Conservation (phyloP, 2,113 vertebrate genomes). For the Salvelinus sp. region DNA sequence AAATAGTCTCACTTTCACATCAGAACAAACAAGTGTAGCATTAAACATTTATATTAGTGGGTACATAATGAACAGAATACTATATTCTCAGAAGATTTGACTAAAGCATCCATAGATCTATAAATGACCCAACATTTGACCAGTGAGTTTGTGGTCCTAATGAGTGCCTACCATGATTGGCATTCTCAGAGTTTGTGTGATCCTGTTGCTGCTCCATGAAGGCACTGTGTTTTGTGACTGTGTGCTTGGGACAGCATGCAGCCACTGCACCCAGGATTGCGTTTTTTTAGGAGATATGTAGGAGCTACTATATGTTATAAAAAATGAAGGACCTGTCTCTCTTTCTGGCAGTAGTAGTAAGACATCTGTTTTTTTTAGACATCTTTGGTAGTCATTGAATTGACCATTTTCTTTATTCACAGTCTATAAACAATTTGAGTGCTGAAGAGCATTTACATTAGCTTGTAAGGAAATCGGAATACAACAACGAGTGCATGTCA, state of each 20-base stretch:
- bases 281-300: neutral
- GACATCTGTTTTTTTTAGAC: no score
- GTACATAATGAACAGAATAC: neutral
- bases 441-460: neutral
- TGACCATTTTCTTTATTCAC: neutral
- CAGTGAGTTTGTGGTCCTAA: neutral
- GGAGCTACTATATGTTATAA: neutral
- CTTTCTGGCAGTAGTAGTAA: no score
- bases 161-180: neutral
- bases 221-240: conserved; percentile 41
- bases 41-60: neutral
- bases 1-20: neutral
- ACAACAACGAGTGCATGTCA: neutral
- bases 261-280: conserved; percentile 43
- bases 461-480: no score
- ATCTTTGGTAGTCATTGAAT: neutral
- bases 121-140: neutral
- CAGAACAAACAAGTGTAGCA: neutral
- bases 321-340: neutral
- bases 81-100: neutral
- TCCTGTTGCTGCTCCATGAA: conserved; percentile 51
- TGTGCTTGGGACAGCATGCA: conserved; percentile 48
- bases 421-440: no score
- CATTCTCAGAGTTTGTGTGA: neutral
- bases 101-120: neutral